Base-by-base conservation (phyloP, 1,140 invertebrate species). In the Achroia grisella region DNA sequence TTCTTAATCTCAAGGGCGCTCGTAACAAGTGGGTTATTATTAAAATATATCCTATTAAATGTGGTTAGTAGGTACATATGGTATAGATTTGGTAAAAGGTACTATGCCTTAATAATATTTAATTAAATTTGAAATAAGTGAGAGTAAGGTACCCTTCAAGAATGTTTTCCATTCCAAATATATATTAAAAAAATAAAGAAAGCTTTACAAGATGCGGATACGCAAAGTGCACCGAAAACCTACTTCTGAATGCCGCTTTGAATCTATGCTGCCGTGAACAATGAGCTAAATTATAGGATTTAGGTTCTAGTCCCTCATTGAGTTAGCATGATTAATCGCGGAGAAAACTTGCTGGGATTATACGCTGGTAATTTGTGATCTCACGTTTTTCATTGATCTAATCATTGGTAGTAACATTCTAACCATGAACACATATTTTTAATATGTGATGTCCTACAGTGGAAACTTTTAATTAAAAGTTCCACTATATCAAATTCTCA, bases 261-360 rank as follows among this genome's bases (percentile, higher is more conserved):
- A 70, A 59, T 47, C 44, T 46, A 52, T 37, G 48, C 42, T 44
- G 66, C 63, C 57, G 63, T 63, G 63, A 70, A 78, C 73, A 81
- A 77, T 71, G 57, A 48, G 52, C 48, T 54, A 74, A 71, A 82
- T 82, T 79, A 82, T 79, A 79, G 75, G 60, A 76, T 65, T 82
- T 76, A 78, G 47, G 53, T 44, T 33, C 62, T 49, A 59, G 61
- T 62, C 71, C 60, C 61, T 71, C 67, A 74, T 71, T 72, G 62
- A 62, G 60, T 66, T 65, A 68, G 73, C 65, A 74, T 73, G 74
- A 78, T 79, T 74, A 79, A 78, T 74, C 66, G 62, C 50, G 48
- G 67, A 70, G 73, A 76, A 77, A 76, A 71, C 60, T 57, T 64
- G 65, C 45, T 52, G 35, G 54, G 59, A 63, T 71, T 67, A 68